A percentile compares a stretch with the other conserved stretches of the same genome.
phyloP scores from a whole-genome alignment of 92 coral and sea anemone genomes.

The Epizoanthus rinbou region DNA sequence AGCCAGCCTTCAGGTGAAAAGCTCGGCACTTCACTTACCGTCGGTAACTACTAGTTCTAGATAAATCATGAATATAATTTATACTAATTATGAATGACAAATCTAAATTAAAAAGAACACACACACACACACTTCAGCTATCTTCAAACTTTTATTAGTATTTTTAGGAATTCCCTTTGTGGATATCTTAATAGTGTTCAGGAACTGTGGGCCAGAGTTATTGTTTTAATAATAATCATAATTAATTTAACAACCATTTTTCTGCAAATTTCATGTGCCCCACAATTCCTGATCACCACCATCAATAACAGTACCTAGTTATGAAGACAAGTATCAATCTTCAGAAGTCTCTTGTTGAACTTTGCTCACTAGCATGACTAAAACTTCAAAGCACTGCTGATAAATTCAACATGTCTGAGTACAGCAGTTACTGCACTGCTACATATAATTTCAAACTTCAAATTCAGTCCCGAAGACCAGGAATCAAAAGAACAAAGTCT shows the following conservation, averaged over 20 bases:
- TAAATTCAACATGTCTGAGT: not conserved
- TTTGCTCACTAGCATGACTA: not conserved
- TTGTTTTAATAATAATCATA: not conserved
- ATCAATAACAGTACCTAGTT: not conserved
- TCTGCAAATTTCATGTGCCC: not conserved
- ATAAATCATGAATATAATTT: too few relatives aligned
- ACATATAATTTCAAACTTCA: not conserved
- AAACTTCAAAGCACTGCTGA: not conserved
- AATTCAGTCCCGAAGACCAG: not conserved
- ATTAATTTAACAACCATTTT: slow-evolving; percentile 9
- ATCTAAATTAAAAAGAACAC: too few relatives aligned
- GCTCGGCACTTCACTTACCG: too few relatives aligned
- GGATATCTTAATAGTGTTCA: not conserved
- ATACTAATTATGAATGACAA: too few relatives aligned
- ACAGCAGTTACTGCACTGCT: not conserved
- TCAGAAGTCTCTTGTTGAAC: not conserved
- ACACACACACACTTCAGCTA: not conserved
- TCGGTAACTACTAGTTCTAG: too few relatives aligned
- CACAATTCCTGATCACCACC: not conserved
- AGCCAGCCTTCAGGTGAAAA: too few relatives aligned
- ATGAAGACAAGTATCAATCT: not conserved
- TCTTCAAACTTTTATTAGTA: slow-evolving; percentile 36
- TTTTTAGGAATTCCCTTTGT: slow-evolving; percentile 8
- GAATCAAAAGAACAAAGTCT: not conserved
- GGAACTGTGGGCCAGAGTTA: not conserved